These are phyloP conservation scores for Acanthisitta chloris DNA, from an alignment of 2,113 vertebrate genomes.

Conservation along the genomic window DNA sequence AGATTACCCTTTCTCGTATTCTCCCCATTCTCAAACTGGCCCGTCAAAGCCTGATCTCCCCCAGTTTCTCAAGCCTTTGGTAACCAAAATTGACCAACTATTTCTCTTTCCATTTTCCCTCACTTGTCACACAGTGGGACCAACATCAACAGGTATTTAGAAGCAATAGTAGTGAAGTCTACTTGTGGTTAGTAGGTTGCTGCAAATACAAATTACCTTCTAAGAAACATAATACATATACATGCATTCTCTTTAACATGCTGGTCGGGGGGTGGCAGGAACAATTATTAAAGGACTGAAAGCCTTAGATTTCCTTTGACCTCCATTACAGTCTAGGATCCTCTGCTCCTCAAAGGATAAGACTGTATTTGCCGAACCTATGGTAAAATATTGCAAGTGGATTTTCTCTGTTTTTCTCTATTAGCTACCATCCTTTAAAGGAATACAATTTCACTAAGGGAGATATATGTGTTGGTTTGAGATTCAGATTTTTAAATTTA, in stretches of 20 bases:
- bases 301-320: constrained; percentile 27
- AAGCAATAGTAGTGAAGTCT: not conserved
- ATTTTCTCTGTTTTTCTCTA: not conserved
- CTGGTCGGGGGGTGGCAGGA: not conserved
- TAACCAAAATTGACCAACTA: not conserved
- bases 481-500: not conserved
- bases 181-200: not conserved
- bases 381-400: not conserved
- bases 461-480: not conserved
- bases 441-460: not conserved
- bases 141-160: constrained; percentile 64
- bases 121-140: not conserved
- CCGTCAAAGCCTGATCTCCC: not conserved
- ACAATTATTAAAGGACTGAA: not conserved
- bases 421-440: not conserved
- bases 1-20: not conserved
- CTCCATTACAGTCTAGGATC: constrained; percentile 18
- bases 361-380: not conserved
- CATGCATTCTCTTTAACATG: not conserved
- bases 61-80: not conserved
- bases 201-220: not conserved
- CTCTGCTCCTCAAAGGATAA: constrained; percentile 13
- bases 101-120: not conserved
- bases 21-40: not conserved
- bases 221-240: not conserved